phyloP scores from a whole-genome alignment of 2,888 invertebrate species.

The Drosophila quasianomalipes region DNA sequence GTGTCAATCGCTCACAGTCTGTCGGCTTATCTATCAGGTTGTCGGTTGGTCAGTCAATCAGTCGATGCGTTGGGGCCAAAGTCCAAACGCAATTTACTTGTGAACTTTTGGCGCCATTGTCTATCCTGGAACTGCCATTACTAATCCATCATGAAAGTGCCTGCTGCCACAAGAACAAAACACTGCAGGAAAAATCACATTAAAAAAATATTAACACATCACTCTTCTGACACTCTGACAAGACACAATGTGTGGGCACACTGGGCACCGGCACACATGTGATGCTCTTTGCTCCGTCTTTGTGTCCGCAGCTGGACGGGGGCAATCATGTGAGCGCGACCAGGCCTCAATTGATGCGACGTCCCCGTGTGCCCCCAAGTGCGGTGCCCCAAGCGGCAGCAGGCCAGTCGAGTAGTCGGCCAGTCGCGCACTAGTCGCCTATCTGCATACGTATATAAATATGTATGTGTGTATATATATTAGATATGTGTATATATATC shows the following conservation, averaged over 20 bases:
- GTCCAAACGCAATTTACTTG: conserved; percentile 3
- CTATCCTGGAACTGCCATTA: background rate
- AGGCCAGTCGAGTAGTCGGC: background rate
- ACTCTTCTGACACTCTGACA: conserved; percentile 70
- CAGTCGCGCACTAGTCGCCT: conserved; percentile 34
- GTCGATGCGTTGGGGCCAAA: background rate
- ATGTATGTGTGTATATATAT: conserved; percentile 6
- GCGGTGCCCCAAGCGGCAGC: conserved; percentile 29
- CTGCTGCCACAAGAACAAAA: conserved; percentile 4
- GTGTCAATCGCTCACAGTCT: conserved; percentile 24
- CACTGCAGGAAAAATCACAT: conserved; percentile 21
- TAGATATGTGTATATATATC: conserved; percentile 35
- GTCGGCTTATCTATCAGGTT: background rate
- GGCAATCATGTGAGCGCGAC: conserved; percentile 54
- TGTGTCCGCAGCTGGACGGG: conserved; percentile 48
- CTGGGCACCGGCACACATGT: conserved; percentile 1
- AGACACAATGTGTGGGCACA: conserved; percentile 63
- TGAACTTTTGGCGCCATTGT: conserved; percentile 16
- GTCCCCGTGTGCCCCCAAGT: conserved; percentile 7
- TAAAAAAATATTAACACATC: conserved; percentile 72
- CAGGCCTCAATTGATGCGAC: conserved; percentile 46
- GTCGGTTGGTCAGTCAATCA: background rate
- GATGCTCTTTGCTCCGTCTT: conserved; percentile 19
- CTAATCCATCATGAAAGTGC: conserved; percentile 51
- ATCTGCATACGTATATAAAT: conserved; percentile 50